These are phyloP conservation scores for Yoshiicerus persimilis DNA, from an alignment of 1,140 invertebrate genomes.

Conservation along the genomic window DNA sequence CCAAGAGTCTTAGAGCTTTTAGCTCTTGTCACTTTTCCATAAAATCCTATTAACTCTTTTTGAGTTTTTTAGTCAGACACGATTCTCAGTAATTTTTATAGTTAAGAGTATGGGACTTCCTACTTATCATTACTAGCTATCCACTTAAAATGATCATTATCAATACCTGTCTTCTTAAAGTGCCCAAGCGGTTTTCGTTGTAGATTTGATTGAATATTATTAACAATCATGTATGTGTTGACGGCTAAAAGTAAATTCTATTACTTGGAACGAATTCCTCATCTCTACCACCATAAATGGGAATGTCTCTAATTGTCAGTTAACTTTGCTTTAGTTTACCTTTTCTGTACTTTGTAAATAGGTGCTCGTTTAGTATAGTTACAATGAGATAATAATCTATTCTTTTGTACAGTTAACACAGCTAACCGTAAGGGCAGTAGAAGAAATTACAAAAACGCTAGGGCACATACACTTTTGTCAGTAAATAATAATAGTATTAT, in stretches of 20 bases:
- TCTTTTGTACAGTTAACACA: conserved; percentile 7
- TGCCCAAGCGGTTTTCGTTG: not conserved
- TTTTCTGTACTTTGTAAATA: not conserved
- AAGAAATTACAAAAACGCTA: not conserved
- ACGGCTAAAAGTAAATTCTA: not conserved
- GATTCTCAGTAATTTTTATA: not conserved
- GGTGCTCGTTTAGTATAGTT: not conserved
- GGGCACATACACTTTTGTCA: not conserved
- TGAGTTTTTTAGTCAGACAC: not conserved
- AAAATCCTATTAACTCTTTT: not conserved
- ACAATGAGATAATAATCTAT: not conserved
- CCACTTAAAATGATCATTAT: not conserved
- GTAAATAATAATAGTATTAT: not conserved
- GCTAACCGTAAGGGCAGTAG: not conserved
- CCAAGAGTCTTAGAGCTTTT: not conserved
- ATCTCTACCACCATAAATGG: not conserved
- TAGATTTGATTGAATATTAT: not conserved
- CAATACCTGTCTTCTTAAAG: not conserved
- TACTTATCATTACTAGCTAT: not conserved
- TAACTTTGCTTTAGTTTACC: not conserved
- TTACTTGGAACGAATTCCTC: not conserved
- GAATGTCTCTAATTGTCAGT: not conserved
- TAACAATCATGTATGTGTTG: not conserved
- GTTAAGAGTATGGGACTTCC: not conserved
- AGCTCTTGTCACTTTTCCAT: not conserved